Conservation (phyloP, 1,140 invertebrate genomes). For the Vollenhovia emeryi region DNA sequence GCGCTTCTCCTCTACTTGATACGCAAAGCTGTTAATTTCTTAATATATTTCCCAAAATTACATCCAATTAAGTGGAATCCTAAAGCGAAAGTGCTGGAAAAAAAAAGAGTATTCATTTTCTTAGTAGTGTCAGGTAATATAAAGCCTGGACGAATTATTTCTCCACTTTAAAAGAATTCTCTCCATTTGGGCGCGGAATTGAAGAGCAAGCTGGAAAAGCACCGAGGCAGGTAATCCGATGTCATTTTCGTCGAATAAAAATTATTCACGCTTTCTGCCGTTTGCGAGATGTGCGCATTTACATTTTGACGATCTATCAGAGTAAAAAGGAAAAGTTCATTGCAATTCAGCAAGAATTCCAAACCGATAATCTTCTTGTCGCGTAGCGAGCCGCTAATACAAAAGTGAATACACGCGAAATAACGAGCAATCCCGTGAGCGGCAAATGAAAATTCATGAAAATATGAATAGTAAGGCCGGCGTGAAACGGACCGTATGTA, state of each 20-base stretch:
- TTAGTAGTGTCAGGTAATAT: background rate
- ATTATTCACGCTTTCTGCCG: conserved; percentile 34
- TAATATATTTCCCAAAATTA: background rate
- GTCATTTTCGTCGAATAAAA: conserved; percentile 55
- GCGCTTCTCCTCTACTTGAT: background rate
- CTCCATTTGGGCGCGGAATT: conserved; percentile 11
- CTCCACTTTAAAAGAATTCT: conserved; percentile 40
- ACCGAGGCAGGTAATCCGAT: conserved; percentile 47
- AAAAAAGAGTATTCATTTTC: background rate
- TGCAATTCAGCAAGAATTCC: conserved; percentile 15
- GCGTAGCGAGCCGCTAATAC: conserved; percentile 15
- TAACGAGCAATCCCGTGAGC: conserved; percentile 70
- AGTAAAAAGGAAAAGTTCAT: conserved; percentile 33
- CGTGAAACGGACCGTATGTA: background rate
- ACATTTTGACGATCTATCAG: conserved; percentile 41
- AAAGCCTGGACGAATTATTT: background rate
- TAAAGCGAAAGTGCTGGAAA: background rate
- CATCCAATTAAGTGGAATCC: background rate
- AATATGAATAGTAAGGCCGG: conserved; percentile 81
- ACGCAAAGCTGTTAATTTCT: conserved; percentile 3
- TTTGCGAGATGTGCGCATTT: conserved; percentile 50
- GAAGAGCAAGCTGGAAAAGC: conserved; percentile 20
- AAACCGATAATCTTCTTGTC: background rate
- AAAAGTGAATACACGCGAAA: conserved; percentile 46
- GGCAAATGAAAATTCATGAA: conserved; percentile 82